Base-by-base conservation (phyloP, 2,113 vertebrate species). In the Onychostoma macrolepis region DNA sequence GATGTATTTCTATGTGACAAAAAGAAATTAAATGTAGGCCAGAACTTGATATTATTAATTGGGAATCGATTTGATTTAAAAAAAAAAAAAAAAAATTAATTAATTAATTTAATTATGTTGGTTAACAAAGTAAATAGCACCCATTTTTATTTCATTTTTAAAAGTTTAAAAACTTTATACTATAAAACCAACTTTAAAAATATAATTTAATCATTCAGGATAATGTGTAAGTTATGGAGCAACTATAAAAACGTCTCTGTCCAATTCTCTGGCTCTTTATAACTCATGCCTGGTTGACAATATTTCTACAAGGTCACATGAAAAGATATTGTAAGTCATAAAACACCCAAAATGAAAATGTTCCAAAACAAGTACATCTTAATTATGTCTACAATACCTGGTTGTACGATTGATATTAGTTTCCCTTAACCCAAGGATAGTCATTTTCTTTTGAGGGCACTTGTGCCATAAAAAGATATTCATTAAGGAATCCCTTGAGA, bases 401-500 rank as follows among this genome's bases (percentile, higher is more conserved):
- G 17, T 3, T 65, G 3, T 78, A 38, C 2, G 21, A 12, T 30
- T 58, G 61, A 77, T 72, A 87, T 84, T 56, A 41, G 63, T 83
- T 74, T 86, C 30, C 85, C 48, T 79, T 61, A 79, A 33, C 67
- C 79, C 80, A 50, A 83, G 80, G 80, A 24, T 74, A 53, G 43
- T 43, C 7, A 63, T 33, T 75, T 45, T 74, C 78, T 81, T 58
- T 72, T 36, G 17, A 50, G 48, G 74, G 83, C 38, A 53, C 28
- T n/a, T 84, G 53, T 63, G 50, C 38, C 75, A 84, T 74, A 53
- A 74, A 80, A 71, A 67, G 61, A 6, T 19, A 74, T 30, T 71
- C 74, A 43, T 78, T 61, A 30, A 43, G 50, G 43, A 80, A 63
- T 41, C 6, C 21, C 63, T 67, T 2, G 41, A 50, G 80, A 69